Conservation (phyloP, 2,888 invertebrate species). For the Nomada fucata region DNA sequence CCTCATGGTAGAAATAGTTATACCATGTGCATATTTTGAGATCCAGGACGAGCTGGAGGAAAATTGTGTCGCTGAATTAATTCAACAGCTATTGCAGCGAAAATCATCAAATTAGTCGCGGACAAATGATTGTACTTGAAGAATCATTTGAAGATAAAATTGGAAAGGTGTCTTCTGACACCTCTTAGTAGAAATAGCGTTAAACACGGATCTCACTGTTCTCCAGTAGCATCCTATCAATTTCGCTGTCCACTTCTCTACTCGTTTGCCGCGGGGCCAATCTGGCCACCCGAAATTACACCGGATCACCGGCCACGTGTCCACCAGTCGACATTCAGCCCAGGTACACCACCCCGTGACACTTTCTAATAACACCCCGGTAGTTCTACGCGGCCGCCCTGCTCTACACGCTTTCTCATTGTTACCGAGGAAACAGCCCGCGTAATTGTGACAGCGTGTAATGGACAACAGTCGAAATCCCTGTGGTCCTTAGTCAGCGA, state of each 20-base stretch:
- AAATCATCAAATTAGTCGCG: too few relatives aligned
- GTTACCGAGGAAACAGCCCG: constrained; percentile 45
- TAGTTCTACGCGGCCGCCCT: neutral
- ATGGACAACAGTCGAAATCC: constrained; percentile 74
- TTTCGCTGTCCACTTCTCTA: neutral
- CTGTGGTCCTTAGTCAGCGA: constrained; percentile 47
- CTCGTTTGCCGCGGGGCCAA: neutral
- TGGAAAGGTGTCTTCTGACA: too few relatives aligned
- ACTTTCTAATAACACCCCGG: constrained; percentile 35
- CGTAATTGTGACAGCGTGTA: constrained; percentile 75
- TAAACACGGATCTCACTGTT: too few relatives aligned
- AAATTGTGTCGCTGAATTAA: too few relatives aligned
- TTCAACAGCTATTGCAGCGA: too few relatives aligned
- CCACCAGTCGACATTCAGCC: constrained; percentile 5
- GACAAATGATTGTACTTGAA: too few relatives aligned
- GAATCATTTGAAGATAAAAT: too few relatives aligned
- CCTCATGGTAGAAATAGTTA: too few relatives aligned
- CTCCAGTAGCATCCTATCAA: too few relatives aligned
- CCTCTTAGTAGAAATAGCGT: too few relatives aligned
- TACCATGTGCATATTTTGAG: too few relatives aligned
- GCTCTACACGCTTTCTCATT: constrained; percentile 54
- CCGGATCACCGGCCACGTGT: neutral
- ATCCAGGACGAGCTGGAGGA: too few relatives aligned
- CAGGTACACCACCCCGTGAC: constrained; percentile 21
- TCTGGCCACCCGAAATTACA: neutral